Evolutionary conservation across 2,797 vertebrate genomes (phyloP).

Genomic region (Threskiornis aethiopicus): DNA sequence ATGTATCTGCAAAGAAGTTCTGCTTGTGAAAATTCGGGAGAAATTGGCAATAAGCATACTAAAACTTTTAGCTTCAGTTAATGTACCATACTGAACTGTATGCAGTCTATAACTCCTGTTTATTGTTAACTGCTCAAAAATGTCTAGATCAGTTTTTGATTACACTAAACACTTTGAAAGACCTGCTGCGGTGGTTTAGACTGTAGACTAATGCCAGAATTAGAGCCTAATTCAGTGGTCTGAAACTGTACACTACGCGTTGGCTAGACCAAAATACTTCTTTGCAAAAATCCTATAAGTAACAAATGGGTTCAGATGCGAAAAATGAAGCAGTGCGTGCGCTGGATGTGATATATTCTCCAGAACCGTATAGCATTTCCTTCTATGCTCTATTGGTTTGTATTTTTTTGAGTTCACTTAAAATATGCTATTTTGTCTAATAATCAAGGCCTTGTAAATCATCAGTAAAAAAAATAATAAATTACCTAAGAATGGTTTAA

Average conservation of each 20-base stretch:
- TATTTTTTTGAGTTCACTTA: constrained; percentile 73
- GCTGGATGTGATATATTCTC: constrained; percentile 57
- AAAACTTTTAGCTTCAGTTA: constrained; percentile 67
- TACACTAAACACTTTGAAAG: constrained; percentile 57
- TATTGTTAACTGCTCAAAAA: constrained; percentile 56
- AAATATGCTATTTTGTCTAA: constrained; percentile 79
- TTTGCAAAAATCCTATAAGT: constrained; percentile 30
- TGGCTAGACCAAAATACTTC: constrained; percentile 51
- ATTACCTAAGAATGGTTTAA: constrained; percentile 70
- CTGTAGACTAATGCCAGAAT: constrained; percentile 62
- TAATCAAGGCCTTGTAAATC: constrained; percentile 83
- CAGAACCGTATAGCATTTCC: constrained; percentile 55
- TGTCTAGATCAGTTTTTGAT: constrained; percentile 59
- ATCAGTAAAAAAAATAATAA: constrained; percentile 71
- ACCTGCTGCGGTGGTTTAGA: constrained; percentile 55
- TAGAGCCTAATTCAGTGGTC: constrained; percentile 50
- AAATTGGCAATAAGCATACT: constrained; percentile 75
- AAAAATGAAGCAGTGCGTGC: constrained; percentile 40
- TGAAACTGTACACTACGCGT: constrained; percentile 50
- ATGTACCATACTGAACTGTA: constrained; percentile 56
- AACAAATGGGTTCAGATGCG: constrained; percentile 32
- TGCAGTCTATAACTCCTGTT: constrained; percentile 55
- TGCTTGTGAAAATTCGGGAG: constrained; percentile 63
- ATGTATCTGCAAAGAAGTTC: constrained; percentile 44
- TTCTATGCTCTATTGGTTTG: constrained; percentile 62